phyloP scores from a whole-genome alignment of 2,888 invertebrate species.

The Drosophila mercatorum region DNA sequence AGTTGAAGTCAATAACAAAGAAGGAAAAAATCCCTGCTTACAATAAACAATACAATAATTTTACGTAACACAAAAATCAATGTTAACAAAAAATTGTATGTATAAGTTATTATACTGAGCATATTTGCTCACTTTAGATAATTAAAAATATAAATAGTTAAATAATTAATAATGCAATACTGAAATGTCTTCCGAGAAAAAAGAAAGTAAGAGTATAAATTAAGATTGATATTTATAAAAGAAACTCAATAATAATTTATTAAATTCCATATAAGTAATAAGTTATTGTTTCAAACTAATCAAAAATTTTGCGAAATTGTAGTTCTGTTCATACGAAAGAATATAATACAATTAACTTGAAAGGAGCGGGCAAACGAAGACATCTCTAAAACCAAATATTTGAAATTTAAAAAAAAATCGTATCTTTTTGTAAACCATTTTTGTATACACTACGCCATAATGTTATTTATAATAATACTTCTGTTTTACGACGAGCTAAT shows the following conservation, averaged over 20 bases:
- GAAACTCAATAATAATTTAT: constrained; percentile 32
- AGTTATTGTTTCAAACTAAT: background rate
- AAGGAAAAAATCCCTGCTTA: constrained; percentile 28
- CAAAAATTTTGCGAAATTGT: constrained; percentile 9
- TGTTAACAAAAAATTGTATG: constrained; percentile 57
- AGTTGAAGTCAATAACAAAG: constrained; percentile 32
- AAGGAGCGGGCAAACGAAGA: background rate
- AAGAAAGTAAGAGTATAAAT: constrained; percentile 34
- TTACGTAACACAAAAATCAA: constrained; percentile 51
- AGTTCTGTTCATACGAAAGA: constrained; percentile 11
- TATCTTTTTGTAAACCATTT: background rate
- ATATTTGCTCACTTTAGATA: constrained; percentile 64
- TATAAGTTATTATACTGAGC: constrained; percentile 56
- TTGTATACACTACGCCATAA: background rate
- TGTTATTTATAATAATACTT: background rate
- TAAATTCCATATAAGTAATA: constrained; percentile 9
- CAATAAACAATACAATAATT: constrained; percentile 47
- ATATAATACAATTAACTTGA: background rate
- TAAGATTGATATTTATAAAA: constrained; percentile 45
- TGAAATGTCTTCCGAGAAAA: constrained; percentile 66
- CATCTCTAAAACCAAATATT: background rate
- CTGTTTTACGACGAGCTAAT: background rate
- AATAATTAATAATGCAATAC: constrained; percentile 62
- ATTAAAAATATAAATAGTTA: constrained; percentile 52
- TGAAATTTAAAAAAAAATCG: background rate